These are phyloP conservation scores for Colinus virginianus DNA, from an alignment of 2,113 vertebrate genomes.

Conservation along the genomic window DNA sequence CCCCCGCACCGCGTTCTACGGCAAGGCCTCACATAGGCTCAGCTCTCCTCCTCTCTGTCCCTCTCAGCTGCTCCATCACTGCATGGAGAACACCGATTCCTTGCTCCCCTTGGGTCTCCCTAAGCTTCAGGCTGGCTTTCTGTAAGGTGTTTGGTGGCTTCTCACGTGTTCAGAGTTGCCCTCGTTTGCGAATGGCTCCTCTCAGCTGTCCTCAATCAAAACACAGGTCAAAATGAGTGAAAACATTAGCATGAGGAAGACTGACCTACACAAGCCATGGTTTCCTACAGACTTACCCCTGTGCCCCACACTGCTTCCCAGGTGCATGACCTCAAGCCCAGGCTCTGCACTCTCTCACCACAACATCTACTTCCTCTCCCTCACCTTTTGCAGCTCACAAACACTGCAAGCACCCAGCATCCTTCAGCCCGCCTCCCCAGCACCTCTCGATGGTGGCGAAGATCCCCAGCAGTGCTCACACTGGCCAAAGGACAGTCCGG, in stretches of 20 bases:
- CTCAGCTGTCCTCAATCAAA: not conserved
- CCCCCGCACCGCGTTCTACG: conserved; percentile 21
- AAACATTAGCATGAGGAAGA: not conserved
- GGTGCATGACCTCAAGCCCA: not conserved
- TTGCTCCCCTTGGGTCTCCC: not conserved
- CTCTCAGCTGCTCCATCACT: not conserved
- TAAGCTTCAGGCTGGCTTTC: not conserved
- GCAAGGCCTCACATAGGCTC: not conserved
- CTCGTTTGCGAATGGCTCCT: not conserved
- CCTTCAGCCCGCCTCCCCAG: not conserved
- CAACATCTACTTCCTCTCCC: not conserved
- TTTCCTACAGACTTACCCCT: not conserved
- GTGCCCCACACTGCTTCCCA: not conserved
- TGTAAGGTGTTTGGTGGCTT: not conserved
- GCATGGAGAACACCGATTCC: accelerated
- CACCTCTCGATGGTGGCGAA: accelerated
- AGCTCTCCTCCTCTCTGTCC: not conserved
- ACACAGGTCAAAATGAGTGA: not conserved
- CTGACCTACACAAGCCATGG: not conserved
- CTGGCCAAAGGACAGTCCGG: not conserved
- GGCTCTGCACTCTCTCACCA: not conserved
- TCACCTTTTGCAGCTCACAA: not conserved
- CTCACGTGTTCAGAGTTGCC: not conserved
- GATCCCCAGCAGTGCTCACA: not conserved
- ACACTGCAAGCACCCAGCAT: not conserved